A percentile compares a stretch with the other conserved stretches of the same genome.
Evolutionary conservation across 2,797 vertebrate species (phyloP).

Genomic region (Strix occidentalis): DNA sequence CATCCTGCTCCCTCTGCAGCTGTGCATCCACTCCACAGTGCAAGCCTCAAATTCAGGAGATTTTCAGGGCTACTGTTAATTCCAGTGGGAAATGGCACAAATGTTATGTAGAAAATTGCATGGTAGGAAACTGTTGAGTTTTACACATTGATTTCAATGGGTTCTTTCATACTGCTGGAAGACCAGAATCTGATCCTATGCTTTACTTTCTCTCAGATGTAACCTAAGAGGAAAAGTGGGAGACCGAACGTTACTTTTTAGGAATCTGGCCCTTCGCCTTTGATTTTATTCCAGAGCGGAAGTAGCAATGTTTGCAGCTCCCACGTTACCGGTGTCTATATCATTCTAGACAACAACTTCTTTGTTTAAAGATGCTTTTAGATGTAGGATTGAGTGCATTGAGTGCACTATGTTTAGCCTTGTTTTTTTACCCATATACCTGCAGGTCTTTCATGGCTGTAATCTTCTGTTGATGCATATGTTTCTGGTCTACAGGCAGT

Average conservation of each 20-base stretch:
- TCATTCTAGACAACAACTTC: conserved; percentile 33
- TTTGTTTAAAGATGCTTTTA: conserved; percentile 62
- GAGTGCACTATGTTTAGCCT: conserved; percentile 13
- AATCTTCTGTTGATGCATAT: background rate
- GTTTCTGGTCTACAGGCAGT: conserved; percentile 55
- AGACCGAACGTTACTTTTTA: conserved; percentile 14
- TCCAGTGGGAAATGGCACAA: conserved; percentile 6
- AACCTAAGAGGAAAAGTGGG: conserved; percentile 48
- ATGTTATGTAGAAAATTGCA: conserved; percentile 16
- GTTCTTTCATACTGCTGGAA: conserved; percentile 13
- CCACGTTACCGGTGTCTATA: background rate
- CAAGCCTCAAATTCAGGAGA: background rate
- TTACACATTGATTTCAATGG: conserved; percentile 21
- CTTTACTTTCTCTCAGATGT: conserved; percentile 38
- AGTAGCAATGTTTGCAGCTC: conserved; percentile 44
- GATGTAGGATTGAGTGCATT: conserved; percentile 18
- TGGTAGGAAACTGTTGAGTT: background rate
- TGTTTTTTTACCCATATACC: conserved; percentile 32
- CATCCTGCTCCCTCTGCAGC: background rate
- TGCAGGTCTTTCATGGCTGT: conserved; percentile 43
- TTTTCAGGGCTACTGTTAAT: background rate
- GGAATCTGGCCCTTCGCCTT: conserved; percentile 28
- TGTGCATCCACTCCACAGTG: background rate
- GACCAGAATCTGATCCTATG: conserved; percentile 17
- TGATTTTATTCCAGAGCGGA: conserved; percentile 50